These are phyloP conservation scores for Volucella bombylans DNA, from an alignment of 2,888 invertebrate genomes.

Conservation along the genomic window DNA sequence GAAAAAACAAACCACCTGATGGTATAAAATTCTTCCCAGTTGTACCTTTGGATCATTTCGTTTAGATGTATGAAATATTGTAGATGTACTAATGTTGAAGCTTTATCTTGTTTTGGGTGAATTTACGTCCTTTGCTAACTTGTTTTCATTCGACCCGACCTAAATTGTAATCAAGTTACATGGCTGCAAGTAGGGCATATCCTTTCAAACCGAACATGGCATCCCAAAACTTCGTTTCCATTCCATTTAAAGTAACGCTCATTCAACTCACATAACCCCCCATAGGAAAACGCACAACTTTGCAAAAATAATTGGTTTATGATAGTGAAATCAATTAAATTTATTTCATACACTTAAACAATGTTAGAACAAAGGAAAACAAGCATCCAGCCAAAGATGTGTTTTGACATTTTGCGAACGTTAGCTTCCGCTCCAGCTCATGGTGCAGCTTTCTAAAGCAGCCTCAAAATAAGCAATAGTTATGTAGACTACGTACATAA, in stretches of 20 bases:
- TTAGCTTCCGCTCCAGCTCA: conserved; percentile 1
- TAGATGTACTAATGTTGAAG: too few species aligned
- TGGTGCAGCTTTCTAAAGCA: conserved; percentile 34
- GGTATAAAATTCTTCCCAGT: too few species aligned
- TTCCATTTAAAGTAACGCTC: conserved; percentile 7
- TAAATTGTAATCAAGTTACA: too few species aligned
- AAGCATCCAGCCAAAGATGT: conserved; percentile 42
- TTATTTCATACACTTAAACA: conserved; percentile 61
- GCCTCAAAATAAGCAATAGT: neutral
- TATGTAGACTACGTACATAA: neutral
- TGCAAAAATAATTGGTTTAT: conserved; percentile 63
- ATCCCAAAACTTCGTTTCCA: too few species aligned
- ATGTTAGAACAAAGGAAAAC: conserved; percentile 58
- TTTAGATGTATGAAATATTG: too few species aligned
- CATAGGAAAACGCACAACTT: conserved; percentile 43
- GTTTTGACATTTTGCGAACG: conserved; percentile 23
- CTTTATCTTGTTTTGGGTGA: too few species aligned
- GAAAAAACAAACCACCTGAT: too few species aligned
- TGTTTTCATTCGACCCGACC: too few species aligned
- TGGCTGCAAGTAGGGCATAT: too few species aligned
- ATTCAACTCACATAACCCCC: neutral
- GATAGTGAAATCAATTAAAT: conserved; percentile 64
- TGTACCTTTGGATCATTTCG: too few species aligned
- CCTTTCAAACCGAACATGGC: too few species aligned
- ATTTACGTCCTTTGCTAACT: too few species aligned